Base-by-base conservation (phyloP, 2,797 vertebrate species). In the Lutjanus campechanus region DNA sequence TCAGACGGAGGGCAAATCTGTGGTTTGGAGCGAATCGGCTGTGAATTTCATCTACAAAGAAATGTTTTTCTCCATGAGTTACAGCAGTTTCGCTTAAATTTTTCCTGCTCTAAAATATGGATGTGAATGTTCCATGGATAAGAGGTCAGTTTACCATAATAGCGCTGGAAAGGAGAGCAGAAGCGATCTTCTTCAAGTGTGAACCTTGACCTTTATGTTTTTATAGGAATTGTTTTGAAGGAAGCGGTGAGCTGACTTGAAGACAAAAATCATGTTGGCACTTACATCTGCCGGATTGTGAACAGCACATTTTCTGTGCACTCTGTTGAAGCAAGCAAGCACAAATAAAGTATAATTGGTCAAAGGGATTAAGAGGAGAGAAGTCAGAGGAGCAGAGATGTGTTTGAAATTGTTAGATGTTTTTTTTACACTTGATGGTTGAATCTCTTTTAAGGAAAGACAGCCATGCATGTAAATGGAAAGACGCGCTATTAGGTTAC, bases 291-390 rank as follows among this genome's bases (percentile, higher is more conserved):
- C 71, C 55, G 69, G 73, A 90, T 77, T 76, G 69, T 74, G 78
- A 91, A 69, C 71, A 67, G 51, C 77, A 71, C 69, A 72, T 73
- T 87, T 84, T 86, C 60, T 81, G 58, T 74, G 65, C 78, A 76
- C 74, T 79, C 67, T 69, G 61, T 66, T 12, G 53, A 74, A 65
- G 77, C 68, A 58, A 64, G 64, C 59, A 51, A 58, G 77, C 22
- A 66, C 71, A 25, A 91, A 88, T 77, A 72, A 79, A 83, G 53
- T 25, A 25, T 75, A 77, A 85, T 85, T 81, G 79, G 81, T 79
- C 68, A 72, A 63, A 76, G 59, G 3, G 41, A 76, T 68, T 58
- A 64, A 76, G 61, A 74, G 82, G 54, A 54, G 36, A 43, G 49
- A 50, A 59, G 75, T 69, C 59, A 59, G 40, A 43, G 60, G 76